phyloP scores from a whole-genome alignment of 1,140 invertebrate species.

The Lutraria rhynchaena region DNA sequence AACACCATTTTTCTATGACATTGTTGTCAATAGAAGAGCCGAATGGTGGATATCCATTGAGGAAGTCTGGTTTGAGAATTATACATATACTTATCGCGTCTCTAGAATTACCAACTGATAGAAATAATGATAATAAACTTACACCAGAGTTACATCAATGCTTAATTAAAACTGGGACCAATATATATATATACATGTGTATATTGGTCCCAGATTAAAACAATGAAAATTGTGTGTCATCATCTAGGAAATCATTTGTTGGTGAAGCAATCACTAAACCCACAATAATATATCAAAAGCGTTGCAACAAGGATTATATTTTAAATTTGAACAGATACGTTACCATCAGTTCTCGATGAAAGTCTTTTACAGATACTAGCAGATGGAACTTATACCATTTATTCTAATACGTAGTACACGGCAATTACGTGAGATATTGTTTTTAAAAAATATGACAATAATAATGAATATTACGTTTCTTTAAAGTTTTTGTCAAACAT shows the following conservation, averaged over 20 bases:
- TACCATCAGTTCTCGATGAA: neutral
- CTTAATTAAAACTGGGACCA: neutral
- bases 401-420: neutral
- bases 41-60: neutral
- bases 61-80: neutral
- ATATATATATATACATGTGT: neutral
- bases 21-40: neutral
- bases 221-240: too few relatives aligned
- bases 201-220: too few relatives aligned
- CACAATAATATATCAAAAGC: neutral
- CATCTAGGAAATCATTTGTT: slow-evolving; percentile 1
- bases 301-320: slow-evolving; percentile 1
- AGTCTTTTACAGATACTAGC: neutral
- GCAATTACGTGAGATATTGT: neutral
- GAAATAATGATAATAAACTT: neutral
- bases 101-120: neutral
- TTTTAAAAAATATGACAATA: slow-evolving; percentile 10
- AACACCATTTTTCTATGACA: neutral
- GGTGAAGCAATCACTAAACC: neutral
- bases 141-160: neutral
- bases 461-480: neutral
- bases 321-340: slow-evolving; percentile 28
- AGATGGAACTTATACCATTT: neutral
- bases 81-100: slow-evolving; percentile 1
- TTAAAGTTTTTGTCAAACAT: slow-evolving; percentile 25